Evolutionary conservation across 2,797 vertebrate species (phyloP).

Genomic region (Lepus townsendii): DNA sequence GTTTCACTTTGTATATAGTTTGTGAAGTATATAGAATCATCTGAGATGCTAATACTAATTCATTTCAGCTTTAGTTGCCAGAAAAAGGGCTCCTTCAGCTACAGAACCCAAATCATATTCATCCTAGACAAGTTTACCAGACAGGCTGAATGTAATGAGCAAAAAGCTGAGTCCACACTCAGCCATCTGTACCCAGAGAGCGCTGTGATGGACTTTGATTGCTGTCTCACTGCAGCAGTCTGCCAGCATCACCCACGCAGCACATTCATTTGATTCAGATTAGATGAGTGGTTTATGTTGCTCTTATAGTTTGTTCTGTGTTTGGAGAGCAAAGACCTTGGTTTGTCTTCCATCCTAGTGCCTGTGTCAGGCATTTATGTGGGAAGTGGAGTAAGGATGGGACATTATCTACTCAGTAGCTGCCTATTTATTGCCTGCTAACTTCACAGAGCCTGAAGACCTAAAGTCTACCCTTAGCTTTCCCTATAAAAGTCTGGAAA

Average conservation of each 20-base stretch:
- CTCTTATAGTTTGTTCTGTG: not conserved
- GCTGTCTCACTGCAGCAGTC: not conserved
- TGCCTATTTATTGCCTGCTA: not conserved
- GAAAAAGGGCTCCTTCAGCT: no score
- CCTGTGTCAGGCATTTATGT: not conserved
- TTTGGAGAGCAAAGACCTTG: not conserved
- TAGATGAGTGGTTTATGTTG: not conserved
- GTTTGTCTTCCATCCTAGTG: not conserved
- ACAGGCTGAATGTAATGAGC: not conserved
- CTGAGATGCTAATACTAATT: not conserved
- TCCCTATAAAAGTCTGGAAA: constrained; percentile 72
- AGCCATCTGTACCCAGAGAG: not conserved
- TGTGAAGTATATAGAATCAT: not conserved
- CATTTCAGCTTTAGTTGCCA: no score
- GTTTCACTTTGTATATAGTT: no score
- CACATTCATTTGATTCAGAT: not conserved
- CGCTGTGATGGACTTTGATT: not conserved
- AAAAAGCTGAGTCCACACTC: not conserved
- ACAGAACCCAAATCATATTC: no score
- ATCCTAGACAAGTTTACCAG: not conserved
- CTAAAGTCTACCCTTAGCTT: not conserved
- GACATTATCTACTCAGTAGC: not conserved
- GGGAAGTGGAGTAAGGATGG: not conserved
- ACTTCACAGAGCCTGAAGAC: not conserved
- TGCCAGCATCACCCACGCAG: not conserved